Conservation (phyloP, 2,888 invertebrate species). For the Tromatobia lineatoria region DNA sequence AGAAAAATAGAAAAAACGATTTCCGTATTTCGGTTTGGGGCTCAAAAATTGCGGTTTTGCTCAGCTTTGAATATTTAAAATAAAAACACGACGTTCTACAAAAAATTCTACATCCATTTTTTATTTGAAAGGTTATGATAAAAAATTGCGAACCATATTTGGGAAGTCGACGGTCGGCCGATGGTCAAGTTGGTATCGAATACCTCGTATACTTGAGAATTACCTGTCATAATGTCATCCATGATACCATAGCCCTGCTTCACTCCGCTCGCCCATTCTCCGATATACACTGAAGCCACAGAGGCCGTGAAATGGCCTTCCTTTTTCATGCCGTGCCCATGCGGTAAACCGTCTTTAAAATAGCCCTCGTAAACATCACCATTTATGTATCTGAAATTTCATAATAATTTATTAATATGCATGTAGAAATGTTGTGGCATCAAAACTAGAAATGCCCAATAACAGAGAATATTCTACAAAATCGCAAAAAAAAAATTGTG, state of each 20-base stretch:
- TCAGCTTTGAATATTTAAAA: no score
- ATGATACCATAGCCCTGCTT: slow-evolving; percentile 95
- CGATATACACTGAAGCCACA: slow-evolving; percentile 93
- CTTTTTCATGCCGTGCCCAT: slow-evolving; percentile 94
- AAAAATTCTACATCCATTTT: no score
- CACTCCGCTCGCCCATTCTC: slow-evolving; percentile 93
- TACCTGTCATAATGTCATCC: slow-evolving; percentile 93
- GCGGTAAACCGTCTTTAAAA: slow-evolving; percentile 93
- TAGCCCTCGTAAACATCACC: slow-evolving; percentile 95
- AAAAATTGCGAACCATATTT: no score
- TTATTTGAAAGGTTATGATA: no score
- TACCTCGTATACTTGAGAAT: no score
- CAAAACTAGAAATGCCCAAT: neutral
- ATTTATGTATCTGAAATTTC: slow-evolving; percentile 87
- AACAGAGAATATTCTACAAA: neutral
- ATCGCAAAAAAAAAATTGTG: neutral
- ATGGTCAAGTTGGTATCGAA: no score
- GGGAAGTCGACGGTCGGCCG: no score
- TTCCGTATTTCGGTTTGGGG: no score
- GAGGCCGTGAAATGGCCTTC: slow-evolving; percentile 92
- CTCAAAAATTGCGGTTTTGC: no score
- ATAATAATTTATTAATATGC: neutral
- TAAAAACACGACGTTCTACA: no score
- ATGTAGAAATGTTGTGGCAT: neutral
- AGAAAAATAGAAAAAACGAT: no score